Base-by-base conservation (phyloP, 2,888 invertebrate genomes). In the Xylophagus ater region DNA sequence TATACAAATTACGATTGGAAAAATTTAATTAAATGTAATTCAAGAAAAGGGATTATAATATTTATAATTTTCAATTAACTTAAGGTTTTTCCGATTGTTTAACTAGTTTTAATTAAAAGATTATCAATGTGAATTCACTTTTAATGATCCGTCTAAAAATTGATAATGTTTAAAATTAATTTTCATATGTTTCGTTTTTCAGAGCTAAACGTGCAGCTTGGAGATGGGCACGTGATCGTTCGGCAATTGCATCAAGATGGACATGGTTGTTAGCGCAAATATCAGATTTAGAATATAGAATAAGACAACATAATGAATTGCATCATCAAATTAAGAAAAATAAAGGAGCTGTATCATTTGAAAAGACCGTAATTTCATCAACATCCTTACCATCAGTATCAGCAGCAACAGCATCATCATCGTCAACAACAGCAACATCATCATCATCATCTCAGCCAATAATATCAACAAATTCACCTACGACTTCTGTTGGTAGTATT, bases 251-350 rank as follows among this genome's bases (percentile, higher is more conserved):
- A 2, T 73, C 84, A 4, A 76, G 88, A 32, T 92, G 90, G 89
- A 80, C 83, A 38, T 93, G 92, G 92, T 68, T 93, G 14, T 82
- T 87, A 52, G 81, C 87, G n/a, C 92, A 92, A 63, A 81, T 93
- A 36, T 80, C 86, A 21, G 93, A 93, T 66, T 68, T 93, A 56
- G 92, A 92, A 59, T 88, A 88, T 63, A 79, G 82, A 58, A 89
- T 92, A 51, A 75, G 89, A 1, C 88, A 90, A 62, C 84, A 89
- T 60, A 79, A 73, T 52, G 90, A 92, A 44, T 67, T 88, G 40
- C 80, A 82, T 54, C 72, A 73, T 51, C 78, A 81, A 62, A 63
- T 76, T 41, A 67, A 76, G 34, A 59, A 69, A 31, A 63, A 67
- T 42, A 82, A 82, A 58, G 80, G 78, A 9, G 56, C 68, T 33